Base-by-base conservation (phyloP, 1,140 invertebrate genomes). In the Maniola jurtina region DNA sequence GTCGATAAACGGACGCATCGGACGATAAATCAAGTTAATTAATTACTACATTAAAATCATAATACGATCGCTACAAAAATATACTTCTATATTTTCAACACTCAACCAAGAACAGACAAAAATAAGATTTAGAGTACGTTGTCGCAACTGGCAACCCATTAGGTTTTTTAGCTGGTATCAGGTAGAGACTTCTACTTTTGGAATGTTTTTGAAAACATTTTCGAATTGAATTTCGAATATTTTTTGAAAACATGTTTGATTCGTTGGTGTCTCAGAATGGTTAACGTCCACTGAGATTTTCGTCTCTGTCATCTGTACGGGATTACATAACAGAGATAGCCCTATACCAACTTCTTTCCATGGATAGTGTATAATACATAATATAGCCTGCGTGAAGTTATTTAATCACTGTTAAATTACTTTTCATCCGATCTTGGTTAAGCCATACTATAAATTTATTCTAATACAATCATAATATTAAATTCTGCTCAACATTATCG, bases 1-100 rank as follows among this genome's bases (percentile, higher is more conserved):
- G 76, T 80, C 68, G 70, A 75, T 68, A 77, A 81, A 83, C 81
- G 80, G 76, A 84, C 81, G 76, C 73, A 70, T 70, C 70, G 65
- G 72, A 80, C 72, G 77, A 42, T 71, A 70, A 75, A 72, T 67
- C 67, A 70, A 15, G 4, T 66, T 50, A 71, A 68, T 47, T 64
- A 68, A 47, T 47, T 66, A 35, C 34, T 55, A 55, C 50, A 61
- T 61, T 35, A 35, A 66, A 69, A 69, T 69, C 45, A 66, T 64
- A 66, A 66, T 52, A 25, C 11, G 54, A 64, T 61, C 60, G 35
- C 80, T 82, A 82, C 80, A 82, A 82, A 80, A 82, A 82, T 82
- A 82, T 79, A 77, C 72, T 75, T 58, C 66, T 78, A 72, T 73
- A 11, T 57, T 52, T 59, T 63, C 42, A 40, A 14, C 15, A 60